Evolutionary conservation across 2,113 vertebrate genomes (phyloP).

Genomic region (Seriola quinqueradiata): DNA sequence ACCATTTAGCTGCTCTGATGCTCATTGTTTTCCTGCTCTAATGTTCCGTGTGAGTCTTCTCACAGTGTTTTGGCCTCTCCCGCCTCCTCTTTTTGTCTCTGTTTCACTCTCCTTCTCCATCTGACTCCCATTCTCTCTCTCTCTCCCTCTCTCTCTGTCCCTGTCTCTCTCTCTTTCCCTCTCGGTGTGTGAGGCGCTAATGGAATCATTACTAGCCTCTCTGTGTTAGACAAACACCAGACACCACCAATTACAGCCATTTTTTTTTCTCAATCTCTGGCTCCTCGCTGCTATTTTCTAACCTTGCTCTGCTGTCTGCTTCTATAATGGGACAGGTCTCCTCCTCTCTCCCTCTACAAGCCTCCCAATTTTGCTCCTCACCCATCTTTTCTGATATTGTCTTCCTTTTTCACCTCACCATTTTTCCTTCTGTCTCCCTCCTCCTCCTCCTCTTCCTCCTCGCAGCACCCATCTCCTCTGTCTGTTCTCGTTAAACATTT

Average conservation of each 20-base stretch:
- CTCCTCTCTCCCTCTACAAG: constrained; percentile 21
- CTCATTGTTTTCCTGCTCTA: constrained; percentile 35
- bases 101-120: constrained; percentile 8
- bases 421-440: constrained; percentile 54
- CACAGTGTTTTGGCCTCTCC: constrained; percentile 37
- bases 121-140: neutral
- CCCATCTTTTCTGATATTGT: constrained; percentile 55
- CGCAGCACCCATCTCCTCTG: constrained; percentile 57
- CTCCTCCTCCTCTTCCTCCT: constrained; percentile 25
- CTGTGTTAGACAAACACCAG: constrained; percentile 83
- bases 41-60: constrained; percentile 48
- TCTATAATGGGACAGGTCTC: constrained; percentile 68
- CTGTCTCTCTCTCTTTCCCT: constrained; percentile 36
- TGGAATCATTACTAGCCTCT: constrained; percentile 83
- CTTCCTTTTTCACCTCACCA: constrained; percentile 61
- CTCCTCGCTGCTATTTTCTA: constrained; percentile 68
- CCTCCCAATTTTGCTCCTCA: constrained; percentile 58
- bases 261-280: constrained; percentile 64
- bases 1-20: constrained; percentile 31
- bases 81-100: constrained; percentile 38
- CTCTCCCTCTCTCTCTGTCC: constrained; percentile 28
- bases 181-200: constrained; percentile 73
- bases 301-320: constrained; percentile 65
- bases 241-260: constrained; percentile 79
- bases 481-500: constrained; percentile 78